Conservation (phyloP, 1,140 invertebrate genomes). For the Atta colombica region DNA sequence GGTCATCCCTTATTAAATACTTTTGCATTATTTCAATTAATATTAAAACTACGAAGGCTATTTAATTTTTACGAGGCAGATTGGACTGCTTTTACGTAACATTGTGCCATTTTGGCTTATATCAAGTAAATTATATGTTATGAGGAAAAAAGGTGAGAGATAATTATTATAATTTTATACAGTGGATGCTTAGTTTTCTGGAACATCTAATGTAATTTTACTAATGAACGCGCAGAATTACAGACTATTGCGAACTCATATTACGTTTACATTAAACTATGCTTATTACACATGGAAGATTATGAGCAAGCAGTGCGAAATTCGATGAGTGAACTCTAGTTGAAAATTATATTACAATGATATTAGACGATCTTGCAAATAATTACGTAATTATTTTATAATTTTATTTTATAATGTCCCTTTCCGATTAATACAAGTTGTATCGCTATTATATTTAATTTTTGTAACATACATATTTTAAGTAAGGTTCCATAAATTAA, state of each 20-base stretch:
- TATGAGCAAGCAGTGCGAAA: not conserved
- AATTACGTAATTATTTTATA: constrained; percentile 28
- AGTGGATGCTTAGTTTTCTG: not conserved
- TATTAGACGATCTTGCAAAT: constrained; percentile 3
- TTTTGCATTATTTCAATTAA: not conserved
- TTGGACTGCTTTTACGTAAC: not conserved
- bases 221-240: constrained; percentile 21
- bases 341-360: constrained; percentile 39
- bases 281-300: constrained; percentile 20
- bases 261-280: constrained; percentile 29
- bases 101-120: not conserved
- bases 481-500: not conserved
- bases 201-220: not conserved
- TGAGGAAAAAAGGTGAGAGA: not conserved
- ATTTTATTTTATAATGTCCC: not conserved
- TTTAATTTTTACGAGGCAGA: not conserved
- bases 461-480: not conserved
- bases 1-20: constrained; percentile 2
- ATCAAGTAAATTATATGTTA: not conserved
- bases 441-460: not conserved
- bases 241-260: constrained; percentile 4
- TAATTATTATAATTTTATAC: not conserved
- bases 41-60: not conserved
- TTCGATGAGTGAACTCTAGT: constrained; percentile 17
- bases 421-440: not conserved